A percentile compares a stretch with the other conserved stretches of the same genome.
Conservation (phyloP, 2,888 invertebrate genomes). For the Zeuzera pyrina region DNA sequence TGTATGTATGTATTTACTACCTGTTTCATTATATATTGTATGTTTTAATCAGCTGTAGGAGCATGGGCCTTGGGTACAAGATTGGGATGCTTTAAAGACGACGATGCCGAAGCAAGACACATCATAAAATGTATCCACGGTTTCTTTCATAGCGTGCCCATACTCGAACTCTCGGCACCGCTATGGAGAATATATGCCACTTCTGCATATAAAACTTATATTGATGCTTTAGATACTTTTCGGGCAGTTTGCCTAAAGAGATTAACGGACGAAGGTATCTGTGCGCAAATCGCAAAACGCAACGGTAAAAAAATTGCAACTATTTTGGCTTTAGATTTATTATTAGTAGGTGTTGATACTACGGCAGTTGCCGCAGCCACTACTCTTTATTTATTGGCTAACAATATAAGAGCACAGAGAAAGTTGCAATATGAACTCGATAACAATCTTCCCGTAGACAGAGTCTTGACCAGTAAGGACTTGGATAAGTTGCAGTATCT, state of each 20-base stretch:
- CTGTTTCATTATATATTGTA: not conserved
- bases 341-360: conserved; percentile 87
- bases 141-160: conserved; percentile 84
- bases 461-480: conserved; percentile 71
- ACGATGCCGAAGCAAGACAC: conserved; percentile 80
- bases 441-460: conserved; percentile 63
- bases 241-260: conserved; percentile 71
- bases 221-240: conserved; percentile 80
- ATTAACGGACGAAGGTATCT: conserved; percentile 57
- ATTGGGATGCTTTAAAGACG: conserved; percentile 80
- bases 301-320: conserved; percentile 70
- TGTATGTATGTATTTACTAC: too few relatives aligned
- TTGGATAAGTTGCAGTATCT: conserved; percentile 80
- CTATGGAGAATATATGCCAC: conserved; percentile 83
- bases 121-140: conserved; percentile 84
- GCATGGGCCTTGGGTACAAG: conserved; percentile 86
- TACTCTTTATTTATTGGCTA: conserved; percentile 81
- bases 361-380: conserved; percentile 84
- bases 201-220: conserved; percentile 79
- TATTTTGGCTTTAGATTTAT: conserved; percentile 82
- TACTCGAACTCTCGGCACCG: conserved; percentile 82
- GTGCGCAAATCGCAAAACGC: conserved; percentile 48
- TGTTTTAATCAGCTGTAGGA: conserved; percentile 76
- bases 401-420: conserved; percentile 78
- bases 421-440: conserved; percentile 76